Conservation (phyloP, 2,797 vertebrate genomes). For the Lophotriccus pileatus region DNA sequence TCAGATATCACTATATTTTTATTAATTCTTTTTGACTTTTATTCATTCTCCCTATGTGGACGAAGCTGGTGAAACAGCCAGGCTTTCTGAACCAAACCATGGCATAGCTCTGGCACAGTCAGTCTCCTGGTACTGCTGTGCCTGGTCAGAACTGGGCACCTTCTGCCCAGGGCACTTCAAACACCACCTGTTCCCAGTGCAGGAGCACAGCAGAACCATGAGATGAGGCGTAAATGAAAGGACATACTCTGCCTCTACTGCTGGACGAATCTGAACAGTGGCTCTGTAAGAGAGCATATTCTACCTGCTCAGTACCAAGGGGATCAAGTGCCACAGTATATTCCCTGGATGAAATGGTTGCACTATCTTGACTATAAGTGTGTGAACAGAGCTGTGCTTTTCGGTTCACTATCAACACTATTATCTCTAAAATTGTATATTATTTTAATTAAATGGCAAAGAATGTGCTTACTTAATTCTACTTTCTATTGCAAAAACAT, state of each 20-base stretch:
- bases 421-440: neutral
- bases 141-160: neutral
- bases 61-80: neutral
- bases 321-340: neutral
- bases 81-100: neutral
- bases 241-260: neutral
- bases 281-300: neutral
- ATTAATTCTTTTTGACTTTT: neutral
- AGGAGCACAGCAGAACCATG: neutral
- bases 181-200: accelerated
- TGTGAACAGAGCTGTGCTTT: neutral
- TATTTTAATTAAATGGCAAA: conserved; percentile 14
- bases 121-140: accelerated
- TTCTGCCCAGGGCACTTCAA: neutral
- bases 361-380: neutral
- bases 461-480: neutral
- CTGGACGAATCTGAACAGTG: neutral
- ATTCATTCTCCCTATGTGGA: neutral
- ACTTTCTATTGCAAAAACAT: neutral
- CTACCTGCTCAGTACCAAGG: neutral
- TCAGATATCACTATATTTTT: neutral
- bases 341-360: neutral
- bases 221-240: neutral
- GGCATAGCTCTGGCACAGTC: accelerated
- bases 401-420: neutral